Evolutionary conservation across 2,797 vertebrate genomes (phyloP).

Genomic region (Myripristis murdjan): DNA sequence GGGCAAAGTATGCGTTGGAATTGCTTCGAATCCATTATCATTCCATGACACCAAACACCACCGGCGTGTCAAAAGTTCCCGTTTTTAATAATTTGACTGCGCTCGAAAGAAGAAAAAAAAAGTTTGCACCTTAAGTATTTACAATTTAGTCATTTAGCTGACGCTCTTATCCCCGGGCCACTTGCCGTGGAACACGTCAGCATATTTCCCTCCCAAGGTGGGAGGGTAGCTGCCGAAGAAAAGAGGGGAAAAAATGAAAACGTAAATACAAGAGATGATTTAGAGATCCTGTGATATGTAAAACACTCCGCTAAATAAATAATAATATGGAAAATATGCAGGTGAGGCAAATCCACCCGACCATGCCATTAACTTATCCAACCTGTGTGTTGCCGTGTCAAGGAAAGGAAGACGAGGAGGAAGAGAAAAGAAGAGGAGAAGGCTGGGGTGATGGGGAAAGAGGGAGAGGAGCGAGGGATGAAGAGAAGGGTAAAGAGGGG

Average conservation of each 20-base stretch:
- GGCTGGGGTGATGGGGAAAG: neutral
- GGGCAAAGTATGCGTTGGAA: neutral
- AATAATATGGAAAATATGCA: conserved; percentile 61
- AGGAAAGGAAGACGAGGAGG: conserved; percentile 29
- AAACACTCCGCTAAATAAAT: conserved; percentile 59
- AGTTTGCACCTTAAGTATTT: conserved; percentile 34
- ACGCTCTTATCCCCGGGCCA: conserved; percentile 1
- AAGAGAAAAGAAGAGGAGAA: neutral
- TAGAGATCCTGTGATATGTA: conserved; percentile 56
- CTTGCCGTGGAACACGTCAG: conserved; percentile 38
- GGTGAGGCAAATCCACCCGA: conserved; percentile 38
- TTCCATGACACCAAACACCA: neutral
- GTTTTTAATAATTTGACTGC: conserved; percentile 16
- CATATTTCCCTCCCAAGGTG: conserved; percentile 16
- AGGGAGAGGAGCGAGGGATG: neutral
- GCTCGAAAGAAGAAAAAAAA: neutral
- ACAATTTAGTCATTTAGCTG: conserved; percentile 40
- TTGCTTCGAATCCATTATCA: neutral
- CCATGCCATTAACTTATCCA: conserved; percentile 51
- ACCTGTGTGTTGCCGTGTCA: conserved; percentile 24
- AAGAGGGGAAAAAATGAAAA: conserved; percentile 24
- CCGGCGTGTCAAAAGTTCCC: conserved; percentile 24
- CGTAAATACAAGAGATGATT: conserved; percentile 46
- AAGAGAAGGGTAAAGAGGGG: neutral
- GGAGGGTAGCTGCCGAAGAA: conserved; percentile 2